These are phyloP conservation scores for Parasteatoda lunata DNA, from an alignment of 2,888 invertebrate genomes.

Conservation along the genomic window DNA sequence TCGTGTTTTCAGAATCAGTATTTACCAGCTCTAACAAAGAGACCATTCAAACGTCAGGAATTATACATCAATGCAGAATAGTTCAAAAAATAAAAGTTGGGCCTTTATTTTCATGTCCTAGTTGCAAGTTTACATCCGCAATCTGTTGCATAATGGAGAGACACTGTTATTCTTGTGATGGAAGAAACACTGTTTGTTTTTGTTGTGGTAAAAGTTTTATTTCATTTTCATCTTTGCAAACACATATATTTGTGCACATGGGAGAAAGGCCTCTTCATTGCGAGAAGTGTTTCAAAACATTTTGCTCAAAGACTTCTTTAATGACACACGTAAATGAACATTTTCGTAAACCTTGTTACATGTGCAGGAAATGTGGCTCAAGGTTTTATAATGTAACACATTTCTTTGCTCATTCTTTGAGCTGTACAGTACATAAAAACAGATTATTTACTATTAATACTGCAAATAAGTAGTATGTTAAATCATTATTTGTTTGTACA, in stretches of 20 bases:
- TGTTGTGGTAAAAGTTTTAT: slow-evolving; percentile 43
- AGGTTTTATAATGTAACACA: not conserved
- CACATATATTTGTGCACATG: slow-evolving; percentile 41
- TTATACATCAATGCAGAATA: too few relatives aligned
- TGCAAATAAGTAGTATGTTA: not conserved
- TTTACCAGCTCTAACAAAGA: too few relatives aligned
- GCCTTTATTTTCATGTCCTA: not conserved
- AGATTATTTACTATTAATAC: not conserved
- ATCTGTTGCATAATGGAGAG: slow-evolving; percentile 18
- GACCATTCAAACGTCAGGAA: too few relatives aligned
- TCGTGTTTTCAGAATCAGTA: too few relatives aligned
- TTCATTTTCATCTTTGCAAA: slow-evolving; percentile 33
- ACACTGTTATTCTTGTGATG: slow-evolving; percentile 36
- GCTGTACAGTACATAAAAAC: not conserved
- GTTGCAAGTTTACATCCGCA: not conserved
- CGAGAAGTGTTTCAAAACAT: slow-evolving; percentile 21
- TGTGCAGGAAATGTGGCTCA: not conserved
- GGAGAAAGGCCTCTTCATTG: slow-evolving; percentile 43
- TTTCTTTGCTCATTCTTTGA: not conserved
- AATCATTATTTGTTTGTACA: too few relatives aligned
- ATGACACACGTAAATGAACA: slow-evolving; percentile 26
- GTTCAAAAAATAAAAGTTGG: too few relatives aligned
- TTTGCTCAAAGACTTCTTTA: slow-evolving; percentile 49
- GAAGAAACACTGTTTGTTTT: slow-evolving; percentile 23
- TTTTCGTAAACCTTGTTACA: not conserved